Conservation (phyloP, 2,797 vertebrate genomes). For the Echiichthys vipera region DNA sequence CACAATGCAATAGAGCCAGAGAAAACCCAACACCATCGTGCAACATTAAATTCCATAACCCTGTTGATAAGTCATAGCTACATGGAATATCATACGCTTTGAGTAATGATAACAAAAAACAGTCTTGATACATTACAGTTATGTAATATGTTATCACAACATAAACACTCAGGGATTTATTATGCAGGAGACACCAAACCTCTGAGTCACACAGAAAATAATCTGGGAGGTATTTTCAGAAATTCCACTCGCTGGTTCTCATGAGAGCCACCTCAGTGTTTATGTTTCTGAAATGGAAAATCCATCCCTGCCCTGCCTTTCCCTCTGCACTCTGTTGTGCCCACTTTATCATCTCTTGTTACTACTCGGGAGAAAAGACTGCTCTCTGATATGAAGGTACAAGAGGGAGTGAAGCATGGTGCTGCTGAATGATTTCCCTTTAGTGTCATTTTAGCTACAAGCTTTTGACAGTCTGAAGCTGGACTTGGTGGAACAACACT, state of each 20-base stretch:
- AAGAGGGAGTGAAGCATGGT: neutral
- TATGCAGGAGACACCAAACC: slow-evolving; percentile 22
- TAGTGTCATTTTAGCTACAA: neutral
- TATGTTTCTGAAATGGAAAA: slow-evolving; percentile 70
- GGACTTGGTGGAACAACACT: neutral
- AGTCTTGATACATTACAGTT: slow-evolving; percentile 20
- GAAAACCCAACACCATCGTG: slow-evolving; percentile 1
- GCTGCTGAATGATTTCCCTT: neutral
- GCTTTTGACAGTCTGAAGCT: neutral
- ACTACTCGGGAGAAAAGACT: slow-evolving; percentile 5
- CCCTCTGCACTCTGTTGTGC: neutral
- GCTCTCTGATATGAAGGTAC: neutral
- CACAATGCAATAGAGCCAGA: neutral
- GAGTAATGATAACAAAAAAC: slow-evolving; percentile 18
- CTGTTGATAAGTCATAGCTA: neutral
- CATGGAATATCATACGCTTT: neutral
- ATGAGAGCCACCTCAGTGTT: slow-evolving; percentile 61
- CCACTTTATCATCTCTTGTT: slow-evolving; percentile 12
- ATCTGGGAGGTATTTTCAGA: slow-evolving; percentile 43
- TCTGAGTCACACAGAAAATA: slow-evolving; percentile 37
- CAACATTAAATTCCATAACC: slow-evolving; percentile 3
- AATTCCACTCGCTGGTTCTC: slow-evolving; percentile 61
- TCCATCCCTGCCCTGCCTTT: slow-evolving; percentile 28
- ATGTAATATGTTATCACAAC: slow-evolving; percentile 32
- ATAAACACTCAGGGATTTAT: slow-evolving; percentile 39